Evolutionary conservation across 1,140 invertebrate species (phyloP), one percentile per base, ranked within the genome.

Genomic region (Onthophagus taurus): DNA sequence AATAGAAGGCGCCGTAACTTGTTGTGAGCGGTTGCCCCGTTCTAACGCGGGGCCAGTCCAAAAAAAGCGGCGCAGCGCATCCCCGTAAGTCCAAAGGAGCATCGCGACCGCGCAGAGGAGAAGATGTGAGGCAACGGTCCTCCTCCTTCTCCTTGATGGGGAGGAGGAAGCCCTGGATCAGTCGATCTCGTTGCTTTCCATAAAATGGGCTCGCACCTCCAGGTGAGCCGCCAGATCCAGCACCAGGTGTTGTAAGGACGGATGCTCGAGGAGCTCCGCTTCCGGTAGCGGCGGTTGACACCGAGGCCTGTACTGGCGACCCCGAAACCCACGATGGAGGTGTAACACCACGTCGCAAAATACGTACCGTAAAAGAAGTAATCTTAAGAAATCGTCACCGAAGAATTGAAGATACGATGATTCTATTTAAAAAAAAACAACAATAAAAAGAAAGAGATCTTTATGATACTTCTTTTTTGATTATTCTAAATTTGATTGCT

Each of bases 291-390:
- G 75, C 12, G 92, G 91, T 57, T 89, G 83, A 52, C 83, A 85
- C 8, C 85, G 75, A 0, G 91, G 89, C 57, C 86, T 78, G 66
- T 85, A 88, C 51, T 85, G 83, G 0, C 86, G 76, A 21, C 85
- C 79, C 57, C 88, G 72, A 61, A 83, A 84, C 30, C 80, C 80
- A 44, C 86, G 77, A 67, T 97, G 91, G 54, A 91, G 68, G 47
- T 85, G 80, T 42, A 95, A 68, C 21, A 87, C 82, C 54, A 89
- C 81, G 70, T 88, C 86, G 71, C 91, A 96, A 72, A 97, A 96
- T 44, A 96, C 80, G 68, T 88, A 95, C 37, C 92, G 78, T 36
- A 95, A 72, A 42, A 95, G 70, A 36, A 96, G 68, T 35, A 92
- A 72, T 42, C 91, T 78, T 45, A 96, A 72, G 68, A 96, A 96